Evolutionary conservation across 1,140 invertebrate genomes (phyloP), one percentile per base, ranked within the genome.

Genomic region (Lucilia cuprina): DNA sequence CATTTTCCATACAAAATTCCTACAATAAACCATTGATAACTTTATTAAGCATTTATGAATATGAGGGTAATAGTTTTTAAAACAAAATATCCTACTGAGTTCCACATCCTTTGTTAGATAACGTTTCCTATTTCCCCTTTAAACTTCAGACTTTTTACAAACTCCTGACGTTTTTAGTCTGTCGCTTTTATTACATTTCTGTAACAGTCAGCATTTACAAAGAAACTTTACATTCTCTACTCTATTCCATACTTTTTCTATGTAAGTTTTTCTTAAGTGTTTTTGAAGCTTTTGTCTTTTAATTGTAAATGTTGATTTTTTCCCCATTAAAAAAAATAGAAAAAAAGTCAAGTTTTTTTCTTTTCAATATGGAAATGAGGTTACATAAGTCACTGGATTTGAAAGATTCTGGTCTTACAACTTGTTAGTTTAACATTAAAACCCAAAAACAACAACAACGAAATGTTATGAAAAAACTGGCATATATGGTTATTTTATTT

Each of bases 361-460:
- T 55, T 70, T 70, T 65, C n/a, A 47, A 19, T 78, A 78, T 78
- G 75, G 75, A 78, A 78, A 78, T 78, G 75, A 78, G 75, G 75
- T 78, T 78, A 78, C 75, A 78, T 78, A 78, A 78, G 75, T 78
- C 75, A 47, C n/a, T 35, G 35, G 75, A 47, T 78, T 78, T 78
- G 34, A 78, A 78, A 78, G 35, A 78, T 78, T 78, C 75, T 78
- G 75, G 75, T 78, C 75, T 78, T 78, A 10, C 35, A 41, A 78
- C 19, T 78, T 70, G 65, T 70, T 70, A 21, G n/a, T 70, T 70
- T 70, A 21, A 70, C 65, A 70, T 70, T 70, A 70, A 70, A 70
- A 70, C 65, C 21, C 55, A 1, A 30, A 30, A 30, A 30, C 25
- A 30, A 21, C 65, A 70, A 8, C 10, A 21, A 70, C 2, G 25